Evolutionary conservation across 2,797 vertebrate genomes (phyloP).

Genomic region (Pteronotus mesoamericanus): DNA sequence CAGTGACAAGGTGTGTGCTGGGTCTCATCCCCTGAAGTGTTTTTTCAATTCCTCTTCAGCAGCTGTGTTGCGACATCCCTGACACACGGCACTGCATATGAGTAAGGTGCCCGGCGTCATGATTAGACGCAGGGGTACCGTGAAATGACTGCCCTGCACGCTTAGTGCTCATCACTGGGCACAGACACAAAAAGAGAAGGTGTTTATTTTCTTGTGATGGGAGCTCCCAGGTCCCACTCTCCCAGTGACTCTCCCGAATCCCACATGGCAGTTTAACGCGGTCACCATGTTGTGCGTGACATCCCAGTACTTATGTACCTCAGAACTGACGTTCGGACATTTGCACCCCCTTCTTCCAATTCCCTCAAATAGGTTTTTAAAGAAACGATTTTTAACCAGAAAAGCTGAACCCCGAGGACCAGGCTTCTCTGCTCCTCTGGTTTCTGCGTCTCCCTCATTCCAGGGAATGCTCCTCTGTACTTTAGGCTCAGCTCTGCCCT

Average conservation of each 20-base stretch:
- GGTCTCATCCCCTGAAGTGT: neutral
- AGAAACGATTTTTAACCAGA: neutral
- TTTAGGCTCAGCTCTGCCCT: neutral
- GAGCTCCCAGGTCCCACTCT: neutral
- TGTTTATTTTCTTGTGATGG: neutral
- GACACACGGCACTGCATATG: neutral
- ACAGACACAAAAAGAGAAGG: neutral
- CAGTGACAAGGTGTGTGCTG: rapidly evolving
- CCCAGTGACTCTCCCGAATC: neutral
- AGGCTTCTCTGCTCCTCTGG: neutral
- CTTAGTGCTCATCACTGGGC: neutral
- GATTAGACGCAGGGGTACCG: neutral
- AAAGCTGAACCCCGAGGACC: neutral
- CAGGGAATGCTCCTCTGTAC: rapidly evolving
- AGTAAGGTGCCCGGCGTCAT: neutral
- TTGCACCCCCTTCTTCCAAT: neutral
- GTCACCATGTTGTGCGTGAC: neutral
- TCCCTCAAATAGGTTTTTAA: neutral
- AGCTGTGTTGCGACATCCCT: neutral
- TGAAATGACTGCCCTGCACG: neutral
- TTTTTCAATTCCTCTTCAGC: neutral
- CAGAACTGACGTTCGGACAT: neutral
- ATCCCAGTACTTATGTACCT: neutral
- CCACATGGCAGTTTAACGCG: neutral
- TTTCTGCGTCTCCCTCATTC: neutral